Evolutionary conservation across 37 sponge, comb jelly and placozoan species (phyloP).

Genomic region (Trichoplax adhaerens): DNA sequence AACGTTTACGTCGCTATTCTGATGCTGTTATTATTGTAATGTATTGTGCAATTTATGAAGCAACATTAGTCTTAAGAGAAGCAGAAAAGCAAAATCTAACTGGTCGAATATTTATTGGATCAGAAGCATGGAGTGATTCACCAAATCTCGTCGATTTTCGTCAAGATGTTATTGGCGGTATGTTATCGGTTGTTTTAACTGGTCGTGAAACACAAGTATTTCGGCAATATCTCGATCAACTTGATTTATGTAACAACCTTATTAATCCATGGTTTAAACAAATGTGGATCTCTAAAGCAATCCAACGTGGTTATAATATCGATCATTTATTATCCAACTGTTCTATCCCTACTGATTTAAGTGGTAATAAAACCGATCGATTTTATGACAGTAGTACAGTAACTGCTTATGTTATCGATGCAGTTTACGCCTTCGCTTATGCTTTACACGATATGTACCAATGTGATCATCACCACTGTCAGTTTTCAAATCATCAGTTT

Average conservation of each 20-base stretch:
- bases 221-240: slow-evolving; percentile 37
- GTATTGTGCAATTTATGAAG: neutral
- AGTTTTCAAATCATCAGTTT: too few species aligned
- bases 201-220: slow-evolving; percentile 3
- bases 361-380: too few species aligned
- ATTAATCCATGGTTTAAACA: slow-evolving; percentile 57
- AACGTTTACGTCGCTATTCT: too few species aligned
- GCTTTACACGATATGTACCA: slow-evolving; percentile 37
- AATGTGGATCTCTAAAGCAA: slow-evolving; percentile 16
- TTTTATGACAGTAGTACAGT: too few species aligned
- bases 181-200: slow-evolving; percentile 20
- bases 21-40: too few species aligned
- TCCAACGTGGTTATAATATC: too few species aligned
- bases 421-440: slow-evolving; percentile 56
- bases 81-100: too few species aligned
- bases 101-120: slow-evolving; percentile 28
- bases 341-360: too few species aligned
- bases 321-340: too few species aligned
- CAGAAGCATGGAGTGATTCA: slow-evolving; percentile 62
- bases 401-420: slow-evolving; percentile 67
- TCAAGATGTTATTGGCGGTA: slow-evolving; percentile 5
- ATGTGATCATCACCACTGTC: too few species aligned
- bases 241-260: slow-evolving; percentile 30
- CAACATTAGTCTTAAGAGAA: slow-evolving; percentile 2
- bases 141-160: neutral